These are phyloP conservation scores for Seriola dumerili DNA, from an alignment of 2,113 vertebrate genomes.

Conservation along the genomic window DNA sequence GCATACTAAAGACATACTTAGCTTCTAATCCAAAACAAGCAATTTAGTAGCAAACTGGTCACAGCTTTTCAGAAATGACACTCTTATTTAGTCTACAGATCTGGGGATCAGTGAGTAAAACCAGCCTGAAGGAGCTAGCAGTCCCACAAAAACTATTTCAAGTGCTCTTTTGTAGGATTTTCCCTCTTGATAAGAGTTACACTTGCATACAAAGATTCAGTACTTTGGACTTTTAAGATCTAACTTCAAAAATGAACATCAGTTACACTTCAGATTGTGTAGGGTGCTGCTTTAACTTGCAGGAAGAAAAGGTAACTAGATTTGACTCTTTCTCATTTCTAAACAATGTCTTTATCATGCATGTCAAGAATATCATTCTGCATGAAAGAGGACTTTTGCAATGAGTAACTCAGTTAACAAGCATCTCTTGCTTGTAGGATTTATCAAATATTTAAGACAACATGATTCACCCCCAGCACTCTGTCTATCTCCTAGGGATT, in stretches of 20 bases:
- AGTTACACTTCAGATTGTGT: neutral
- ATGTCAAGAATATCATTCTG: neutral
- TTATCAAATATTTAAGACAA: slow-evolving; percentile 78
- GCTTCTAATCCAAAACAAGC: neutral
- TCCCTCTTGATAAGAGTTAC: neutral
- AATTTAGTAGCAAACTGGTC: slow-evolving; percentile 23
- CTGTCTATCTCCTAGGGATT: slow-evolving; percentile 56
- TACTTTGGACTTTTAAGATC: neutral
- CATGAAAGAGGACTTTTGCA: slow-evolving; percentile 19
- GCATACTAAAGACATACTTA: neutral
- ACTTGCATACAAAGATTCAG: neutral
- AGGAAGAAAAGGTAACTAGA: neutral
- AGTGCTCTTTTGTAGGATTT: neutral
- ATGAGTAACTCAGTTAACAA: slow-evolving; percentile 51
- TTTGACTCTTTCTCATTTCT: neutral
- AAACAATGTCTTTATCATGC: neutral
- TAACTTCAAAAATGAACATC: neutral
- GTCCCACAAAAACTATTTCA: neutral
- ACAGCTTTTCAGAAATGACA: slow-evolving; percentile 18
- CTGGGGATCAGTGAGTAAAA: slow-evolving; percentile 14
- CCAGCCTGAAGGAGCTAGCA: slow-evolving; percentile 8
- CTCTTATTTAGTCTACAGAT: slow-evolving; percentile 15
- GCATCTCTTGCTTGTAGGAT: slow-evolving; percentile 48
- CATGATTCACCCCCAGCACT: slow-evolving; percentile 62
- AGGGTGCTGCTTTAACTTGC: neutral